Evolutionary conservation across 2,113 vertebrate species (phyloP), one percentile per base, ranked within the genome.

Genomic region (Zingel zingel): DNA sequence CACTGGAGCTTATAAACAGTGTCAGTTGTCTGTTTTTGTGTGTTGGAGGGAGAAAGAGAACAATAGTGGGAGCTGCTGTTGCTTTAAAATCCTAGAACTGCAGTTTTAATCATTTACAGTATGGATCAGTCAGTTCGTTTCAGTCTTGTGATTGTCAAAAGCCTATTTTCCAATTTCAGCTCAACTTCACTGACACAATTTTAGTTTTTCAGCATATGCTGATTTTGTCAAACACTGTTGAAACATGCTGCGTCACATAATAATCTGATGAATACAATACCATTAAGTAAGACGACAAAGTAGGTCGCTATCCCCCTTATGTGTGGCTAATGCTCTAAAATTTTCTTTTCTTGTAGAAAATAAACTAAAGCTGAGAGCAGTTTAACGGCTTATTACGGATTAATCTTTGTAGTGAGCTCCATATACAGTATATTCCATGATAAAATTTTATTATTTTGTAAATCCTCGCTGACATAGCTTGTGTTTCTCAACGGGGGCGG

Each of bases 291-390:
- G 10, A 53, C 43, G n/a, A 75, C 27, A 56, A 39, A 71, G 18
- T 63, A 59, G 45, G 36, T 23, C 21, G 11, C 25, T 48, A 6
- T 76, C 62, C n/a, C 14, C 9, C 21, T 64, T 47, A 33, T 81
- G 69, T 89, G 82, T 79, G 81, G 79, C 51, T 59, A 79, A 82
- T 79, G 50, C 50, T 73, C 48, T 81, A 67, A 63, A 61, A 73
- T 50, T 14, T 48, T 61, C 48, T 86, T 69, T 50, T 62, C 63
- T 77, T 77, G 30, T 53, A 61, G 43, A 61, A 77, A 75, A 84
- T 62, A 30, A 9, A 80, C 25, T 68, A 27, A 64, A 48, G 51
- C 45, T 47, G 21, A 81, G 30, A 65, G 63, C n/a, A 10, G 10
- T 76, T 81, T 61, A 65, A 56, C 4, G 4, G 67, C 27, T 75